phyloP scores from a whole-genome alignment of 35 echinoderm and acorn worm species.

The Eucidaris tribuloides region DNA sequence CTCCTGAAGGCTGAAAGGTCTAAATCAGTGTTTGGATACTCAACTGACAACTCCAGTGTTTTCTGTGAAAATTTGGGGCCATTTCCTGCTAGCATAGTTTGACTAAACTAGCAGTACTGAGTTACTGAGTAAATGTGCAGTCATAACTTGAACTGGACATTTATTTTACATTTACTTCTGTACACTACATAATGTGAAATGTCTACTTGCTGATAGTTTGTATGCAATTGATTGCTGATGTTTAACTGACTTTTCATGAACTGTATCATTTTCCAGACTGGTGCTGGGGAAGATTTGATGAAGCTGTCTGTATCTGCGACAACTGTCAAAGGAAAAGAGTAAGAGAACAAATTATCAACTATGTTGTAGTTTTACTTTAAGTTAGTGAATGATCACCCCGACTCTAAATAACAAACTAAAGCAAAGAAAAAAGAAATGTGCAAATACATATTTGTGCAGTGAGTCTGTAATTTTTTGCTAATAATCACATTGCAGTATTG shows the following conservation, averaged over 20 bases:
- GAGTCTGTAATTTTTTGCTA: not conserved
- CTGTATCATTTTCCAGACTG: conserved; percentile 17
- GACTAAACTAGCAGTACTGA: not conserved
- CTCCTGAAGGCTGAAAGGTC: too few relatives aligned
- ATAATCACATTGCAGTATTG: not conserved
- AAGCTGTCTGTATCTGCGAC: conserved; percentile 15
- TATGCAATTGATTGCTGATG: not conserved
- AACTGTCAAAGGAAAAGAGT: conserved; percentile 29
- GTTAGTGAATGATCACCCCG: not conserved
- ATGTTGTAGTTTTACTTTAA: not conserved
- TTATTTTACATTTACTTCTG: not conserved
- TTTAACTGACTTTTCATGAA: not conserved
- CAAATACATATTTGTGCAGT: not conserved
- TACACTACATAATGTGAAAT: too few relatives aligned
- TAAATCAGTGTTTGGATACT: too few relatives aligned
- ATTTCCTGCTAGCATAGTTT: not conserved
- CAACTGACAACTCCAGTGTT: too few relatives aligned
- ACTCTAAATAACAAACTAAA: not conserved
- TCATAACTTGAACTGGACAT: not conserved
- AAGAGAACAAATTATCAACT: not conserved
- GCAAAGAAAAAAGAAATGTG: not conserved
- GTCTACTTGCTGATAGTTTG: too few relatives aligned
- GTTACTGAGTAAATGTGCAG: not conserved
- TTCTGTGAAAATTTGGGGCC: too few relatives aligned
- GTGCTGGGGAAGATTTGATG: conserved; percentile 8